Evolutionary conservation across 2,797 vertebrate species (phyloP), one percentile per base, ranked within the genome.

Genomic region (Liparis tanakae): DNA sequence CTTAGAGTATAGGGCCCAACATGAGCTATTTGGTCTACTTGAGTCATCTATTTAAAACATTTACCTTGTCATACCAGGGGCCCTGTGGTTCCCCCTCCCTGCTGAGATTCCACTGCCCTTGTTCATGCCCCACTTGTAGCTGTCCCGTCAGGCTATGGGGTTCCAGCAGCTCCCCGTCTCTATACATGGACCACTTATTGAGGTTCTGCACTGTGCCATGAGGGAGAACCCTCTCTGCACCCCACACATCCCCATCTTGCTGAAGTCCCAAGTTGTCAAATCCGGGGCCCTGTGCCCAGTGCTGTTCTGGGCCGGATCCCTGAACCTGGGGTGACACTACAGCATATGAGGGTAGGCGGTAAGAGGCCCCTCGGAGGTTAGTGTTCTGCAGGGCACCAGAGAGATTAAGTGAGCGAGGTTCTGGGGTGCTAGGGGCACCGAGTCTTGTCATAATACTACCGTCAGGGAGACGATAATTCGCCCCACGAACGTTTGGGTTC

Each of bases 241-340:
- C 89, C 96, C 94, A 95, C 12, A 87, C 74, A 71, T 95, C 94
- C 66, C 92, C 82, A 81, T 93, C 91, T 80, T 95, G 91, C 57
- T 65, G 89, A 46, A 88, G 85, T 62, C 54, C 79, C 6, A 70
- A 48, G n/a, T 68, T 81, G 39, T 91, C 92, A 80, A 84, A 84
- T 72, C 88, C 86, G 65, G 92, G 87, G 22, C 91, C 90, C 66
- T 85, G 90, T 76, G 94, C 93, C 94, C 93, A 96, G 82, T 96
- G 95, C 84, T 95, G 92, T 72, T 80, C 93, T 61, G 89, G 91
- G 39, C 91, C 93, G 73, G 94, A 73, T 72, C 93, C 94, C 59
- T 97, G 95, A 44, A 97, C 91, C 79, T 94, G 96, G 55, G 98
- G 97, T 88, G 94, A 94, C 74, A 98, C 97, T 34, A 98, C 95